Percentiles rank a stretch among this genome's conserved stretches.
Evolutionary conservation across 2,797 vertebrate species (phyloP).

Genomic region (Oceanodroma leucorhoa): DNA sequence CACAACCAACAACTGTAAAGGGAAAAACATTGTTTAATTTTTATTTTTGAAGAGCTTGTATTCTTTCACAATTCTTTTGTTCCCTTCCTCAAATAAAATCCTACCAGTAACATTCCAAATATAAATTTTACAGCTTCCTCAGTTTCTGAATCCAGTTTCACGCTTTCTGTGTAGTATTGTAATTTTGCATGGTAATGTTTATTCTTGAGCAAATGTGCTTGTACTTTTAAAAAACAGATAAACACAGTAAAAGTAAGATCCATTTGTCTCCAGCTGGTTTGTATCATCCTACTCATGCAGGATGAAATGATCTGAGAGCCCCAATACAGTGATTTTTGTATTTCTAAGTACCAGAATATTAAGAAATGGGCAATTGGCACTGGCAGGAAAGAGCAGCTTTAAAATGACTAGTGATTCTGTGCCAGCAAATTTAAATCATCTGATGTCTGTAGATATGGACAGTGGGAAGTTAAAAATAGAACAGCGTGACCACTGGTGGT

Average conservation of each 20-base stretch:
- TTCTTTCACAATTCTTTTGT: not conserved
- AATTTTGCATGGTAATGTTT: not conserved
- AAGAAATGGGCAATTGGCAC: not conserved
- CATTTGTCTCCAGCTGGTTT: not conserved
- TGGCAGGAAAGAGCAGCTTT: not conserved
- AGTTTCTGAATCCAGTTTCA: not conserved
- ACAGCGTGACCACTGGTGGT: rapidly evolving
- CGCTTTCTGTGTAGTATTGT: not conserved
- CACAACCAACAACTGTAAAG: not conserved
- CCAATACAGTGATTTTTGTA: not conserved
- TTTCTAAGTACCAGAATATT: not conserved
- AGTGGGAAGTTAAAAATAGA: not conserved
- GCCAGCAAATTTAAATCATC: not conserved
- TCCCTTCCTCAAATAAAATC: not conserved
- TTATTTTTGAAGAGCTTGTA: not conserved
- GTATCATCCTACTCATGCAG: not conserved
- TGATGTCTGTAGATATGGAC: not conserved
- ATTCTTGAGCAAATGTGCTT: not conserved
- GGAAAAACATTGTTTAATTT: not conserved
- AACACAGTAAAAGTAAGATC: not conserved
- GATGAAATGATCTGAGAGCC: not conserved
- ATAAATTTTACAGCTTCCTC: not conserved
- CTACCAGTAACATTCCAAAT: not conserved
- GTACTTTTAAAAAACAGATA: not conserved
- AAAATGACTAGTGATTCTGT: not conserved